A percentile compares a stretch with the other conserved stretches of the same genome.
These are phyloP conservation scores for Diarsia mendica DNA, from an alignment of 2,888 invertebrate genomes.

Conservation along the genomic window DNA sequence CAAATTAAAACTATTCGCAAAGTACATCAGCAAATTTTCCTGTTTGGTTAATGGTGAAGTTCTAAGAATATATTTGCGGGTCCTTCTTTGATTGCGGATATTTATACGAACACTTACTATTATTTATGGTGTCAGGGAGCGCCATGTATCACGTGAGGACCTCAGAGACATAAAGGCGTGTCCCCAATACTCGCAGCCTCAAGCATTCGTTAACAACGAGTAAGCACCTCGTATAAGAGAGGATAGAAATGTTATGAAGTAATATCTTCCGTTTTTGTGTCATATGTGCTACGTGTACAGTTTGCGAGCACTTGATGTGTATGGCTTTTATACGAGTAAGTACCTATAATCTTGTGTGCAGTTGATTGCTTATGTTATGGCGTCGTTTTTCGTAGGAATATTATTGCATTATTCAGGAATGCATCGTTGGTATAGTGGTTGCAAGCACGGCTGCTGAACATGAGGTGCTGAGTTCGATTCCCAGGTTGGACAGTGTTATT, in stretches of 20 bases:
- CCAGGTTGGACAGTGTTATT: too few relatives aligned
- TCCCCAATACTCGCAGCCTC: slow-evolving; percentile 37
- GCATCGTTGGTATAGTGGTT: too few relatives aligned
- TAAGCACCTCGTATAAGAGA: slow-evolving; percentile 44
- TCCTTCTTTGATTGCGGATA: slow-evolving; percentile 58
- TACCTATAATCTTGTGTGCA: background rate
- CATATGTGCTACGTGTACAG: background rate
- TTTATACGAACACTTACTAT: slow-evolving; percentile 64
- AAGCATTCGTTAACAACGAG: slow-evolving; percentile 59
- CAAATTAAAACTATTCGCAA: slow-evolving; percentile 57
- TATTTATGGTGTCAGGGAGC: slow-evolving; percentile 56
- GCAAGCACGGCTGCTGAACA: too few relatives aligned
- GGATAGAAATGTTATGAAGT: slow-evolving; percentile 44
- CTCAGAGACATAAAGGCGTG: slow-evolving; percentile 50
- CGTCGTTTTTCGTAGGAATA: background rate
- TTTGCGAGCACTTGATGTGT: background rate
- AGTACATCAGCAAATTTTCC: slow-evolving; percentile 58
- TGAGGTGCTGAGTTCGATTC: too few relatives aligned
- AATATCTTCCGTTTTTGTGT: slow-evolving; percentile 36
- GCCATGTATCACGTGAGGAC: slow-evolving; percentile 47
- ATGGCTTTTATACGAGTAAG: background rate
- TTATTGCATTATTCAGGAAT: background rate
- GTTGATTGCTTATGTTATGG: background rate
- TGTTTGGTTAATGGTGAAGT: slow-evolving; percentile 56
- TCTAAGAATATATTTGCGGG: slow-evolving; percentile 43